Evolutionary conservation across 2,888 invertebrate species (phyloP).

Genomic region (Germaria angustata): DNA sequence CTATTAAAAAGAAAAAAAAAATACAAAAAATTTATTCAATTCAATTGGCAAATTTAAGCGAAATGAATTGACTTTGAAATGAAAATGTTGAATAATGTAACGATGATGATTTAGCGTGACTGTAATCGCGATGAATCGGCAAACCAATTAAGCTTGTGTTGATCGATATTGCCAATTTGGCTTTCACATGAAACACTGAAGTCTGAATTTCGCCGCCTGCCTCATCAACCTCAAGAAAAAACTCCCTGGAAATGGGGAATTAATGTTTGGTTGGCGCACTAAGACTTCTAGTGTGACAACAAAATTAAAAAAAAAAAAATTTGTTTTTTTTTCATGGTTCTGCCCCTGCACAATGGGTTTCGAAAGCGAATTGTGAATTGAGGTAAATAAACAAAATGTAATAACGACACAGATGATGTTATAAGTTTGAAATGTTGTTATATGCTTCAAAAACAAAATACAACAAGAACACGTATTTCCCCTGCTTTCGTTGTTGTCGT

Average conservation of each 20-base stretch:
- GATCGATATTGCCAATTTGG: too few relatives aligned
- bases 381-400: conserved; percentile 29
- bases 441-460: conserved; percentile 52
- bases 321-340: neutral
- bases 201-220: too few relatives aligned
- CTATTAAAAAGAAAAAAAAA: too few relatives aligned
- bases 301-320: conserved; percentile 8
- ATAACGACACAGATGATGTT: conserved; percentile 48
- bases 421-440: conserved; percentile 62
- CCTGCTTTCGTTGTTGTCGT: conserved; percentile 1
- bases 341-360: neutral
- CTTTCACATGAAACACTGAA: too few relatives aligned
- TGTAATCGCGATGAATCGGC: too few relatives aligned
- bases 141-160: neutral
- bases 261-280: neutral
- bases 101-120: too few relatives aligned
- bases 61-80: too few relatives aligned
- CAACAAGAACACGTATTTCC: conserved; percentile 4
- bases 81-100: too few relatives aligned
- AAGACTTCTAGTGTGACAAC: neutral
- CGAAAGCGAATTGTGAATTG: neutral
- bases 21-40: too few relatives aligned
- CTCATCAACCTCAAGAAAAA: neutral
- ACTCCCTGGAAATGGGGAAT: too few relatives aligned
- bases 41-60: too few relatives aligned